phyloP scores from a whole-genome alignment of 2,797 vertebrate genomes.

The Apogon hyalosoma region DNA sequence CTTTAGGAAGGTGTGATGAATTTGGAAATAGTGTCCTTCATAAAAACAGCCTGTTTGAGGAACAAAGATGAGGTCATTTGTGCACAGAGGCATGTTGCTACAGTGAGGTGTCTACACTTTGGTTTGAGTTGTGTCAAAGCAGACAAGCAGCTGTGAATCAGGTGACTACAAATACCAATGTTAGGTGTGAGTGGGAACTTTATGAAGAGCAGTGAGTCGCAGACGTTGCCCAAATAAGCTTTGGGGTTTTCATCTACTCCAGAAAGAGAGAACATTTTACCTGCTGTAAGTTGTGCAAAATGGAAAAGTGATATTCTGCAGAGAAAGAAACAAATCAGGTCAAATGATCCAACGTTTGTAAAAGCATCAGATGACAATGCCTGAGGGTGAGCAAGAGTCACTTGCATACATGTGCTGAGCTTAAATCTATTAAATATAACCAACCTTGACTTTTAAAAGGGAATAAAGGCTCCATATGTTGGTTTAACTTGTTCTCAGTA shows the following conservation, averaged over 20 bases:
- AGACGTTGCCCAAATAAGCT: background rate
- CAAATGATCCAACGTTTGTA: background rate
- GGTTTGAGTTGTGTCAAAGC: constrained; percentile 42
- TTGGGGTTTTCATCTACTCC: background rate
- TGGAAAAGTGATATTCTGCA: background rate
- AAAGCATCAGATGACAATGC: constrained; percentile 9
- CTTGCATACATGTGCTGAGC: background rate
- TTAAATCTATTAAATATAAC: background rate
- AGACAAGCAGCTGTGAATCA: constrained; percentile 63
- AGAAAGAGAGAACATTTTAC: background rate
- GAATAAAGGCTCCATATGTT: background rate
- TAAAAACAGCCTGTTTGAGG: constrained; percentile 8
- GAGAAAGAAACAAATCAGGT: background rate
- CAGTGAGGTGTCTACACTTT: constrained; percentile 2
- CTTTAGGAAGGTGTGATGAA: background rate
- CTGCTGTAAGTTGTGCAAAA: background rate
- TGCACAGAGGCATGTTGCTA: background rate
- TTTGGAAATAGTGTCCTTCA: constrained; percentile 5
- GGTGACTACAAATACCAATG: constrained; percentile 69
- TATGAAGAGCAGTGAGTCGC: constrained; percentile 5
- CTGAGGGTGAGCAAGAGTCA: background rate
- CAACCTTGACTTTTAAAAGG: background rate
- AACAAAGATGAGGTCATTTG: constrained; percentile 12
- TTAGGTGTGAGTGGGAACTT: constrained; percentile 56
- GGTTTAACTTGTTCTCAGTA: background rate